These are phyloP conservation scores for Ictidomys tridecemlineatus DNA, from an alignment of 2,113 vertebrate species.

Conservation along the genomic window DNA sequence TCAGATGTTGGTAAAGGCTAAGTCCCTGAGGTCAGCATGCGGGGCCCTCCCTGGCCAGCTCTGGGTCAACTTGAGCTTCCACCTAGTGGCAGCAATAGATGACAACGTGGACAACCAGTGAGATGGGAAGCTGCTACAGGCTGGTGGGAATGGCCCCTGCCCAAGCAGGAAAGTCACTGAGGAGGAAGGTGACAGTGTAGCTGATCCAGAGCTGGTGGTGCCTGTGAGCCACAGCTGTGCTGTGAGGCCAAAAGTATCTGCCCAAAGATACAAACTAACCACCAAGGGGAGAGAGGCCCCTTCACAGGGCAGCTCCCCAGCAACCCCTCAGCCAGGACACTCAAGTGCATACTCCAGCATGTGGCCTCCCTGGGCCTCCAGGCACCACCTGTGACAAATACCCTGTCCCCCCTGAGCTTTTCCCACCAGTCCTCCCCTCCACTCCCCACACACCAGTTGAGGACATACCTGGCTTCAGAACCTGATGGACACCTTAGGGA, in stretches of 20 bases:
- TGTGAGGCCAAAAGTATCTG: neutral
- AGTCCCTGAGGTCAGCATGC: neutral
- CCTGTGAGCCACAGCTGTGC: too few species aligned
- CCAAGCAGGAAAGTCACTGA: too few species aligned
- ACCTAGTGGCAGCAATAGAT: neutral
- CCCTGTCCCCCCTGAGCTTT: neutral
- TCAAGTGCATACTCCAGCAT: too few species aligned
- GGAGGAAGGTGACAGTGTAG: too few species aligned
- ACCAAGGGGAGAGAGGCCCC: too few species aligned
- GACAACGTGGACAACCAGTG: too few species aligned
- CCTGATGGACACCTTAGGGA: neutral
- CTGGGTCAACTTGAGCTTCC: neutral
- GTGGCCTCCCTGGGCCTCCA: too few species aligned
- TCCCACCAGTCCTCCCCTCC: neutral
- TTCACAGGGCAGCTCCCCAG: too few species aligned
- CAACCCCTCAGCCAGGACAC: neutral
- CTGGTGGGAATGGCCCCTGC: neutral
- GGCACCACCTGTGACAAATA: too few species aligned
- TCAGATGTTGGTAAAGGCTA: neutral
- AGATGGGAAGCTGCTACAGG: neutral
- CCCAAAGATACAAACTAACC: neutral
- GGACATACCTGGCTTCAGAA: neutral
- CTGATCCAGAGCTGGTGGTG: too few species aligned
- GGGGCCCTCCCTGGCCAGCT: neutral
- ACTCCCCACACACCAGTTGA: neutral